Base-by-base conservation (phyloP, 2,113 vertebrate genomes). In the Zapornia atra region DNA sequence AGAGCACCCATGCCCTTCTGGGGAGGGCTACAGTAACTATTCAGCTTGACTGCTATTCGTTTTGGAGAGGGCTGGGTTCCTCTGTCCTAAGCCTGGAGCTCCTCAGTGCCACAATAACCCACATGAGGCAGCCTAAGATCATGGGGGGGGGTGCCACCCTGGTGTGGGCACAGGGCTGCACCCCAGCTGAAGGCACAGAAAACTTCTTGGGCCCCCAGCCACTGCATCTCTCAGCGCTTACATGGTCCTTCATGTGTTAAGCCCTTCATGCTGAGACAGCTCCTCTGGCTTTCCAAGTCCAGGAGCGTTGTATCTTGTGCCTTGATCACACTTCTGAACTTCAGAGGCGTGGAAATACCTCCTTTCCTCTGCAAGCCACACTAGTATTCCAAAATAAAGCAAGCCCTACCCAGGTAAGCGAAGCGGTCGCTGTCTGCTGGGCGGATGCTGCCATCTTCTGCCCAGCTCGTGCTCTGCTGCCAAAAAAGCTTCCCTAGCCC, bases 401-500 rank as follows among this genome's bases (percentile, higher is more conserved):
- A 59, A 33, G 8, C 19, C 38, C 20, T 2, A 2, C 2, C 18
- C 2, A 2, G 12, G 1, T 12, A 17, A 53, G 71, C 65, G 7
- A 15, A 31, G 22, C 0, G 0, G 9, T 11, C 51, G 57, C 69
- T 17, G 48, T 89, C 57, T 76, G 18, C 76, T 48, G 90, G 51
- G 77, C 94, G 84, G 80, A 46, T 96, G 94, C 90, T 96, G 96
- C 96, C 96, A 97, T 75, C 96, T 96, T 8, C 96, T 95, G 96
- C 20, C 70, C 65, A 15, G 4, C 42, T 1, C 12, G 22, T 26
- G 38, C 59, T 85, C 76, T 56, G 91, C 95, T 72, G 61, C 83
- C 12, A 5, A 1, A 38, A 14, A 4, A 53, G 12, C 50, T 53
- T n/a, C 42, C 59, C n/a, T 36, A 5, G 64, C 28, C 24, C 21